phyloP scores from a whole-genome alignment of 2,797 vertebrate genomes.

The Kryptopterus vitreolus region DNA sequence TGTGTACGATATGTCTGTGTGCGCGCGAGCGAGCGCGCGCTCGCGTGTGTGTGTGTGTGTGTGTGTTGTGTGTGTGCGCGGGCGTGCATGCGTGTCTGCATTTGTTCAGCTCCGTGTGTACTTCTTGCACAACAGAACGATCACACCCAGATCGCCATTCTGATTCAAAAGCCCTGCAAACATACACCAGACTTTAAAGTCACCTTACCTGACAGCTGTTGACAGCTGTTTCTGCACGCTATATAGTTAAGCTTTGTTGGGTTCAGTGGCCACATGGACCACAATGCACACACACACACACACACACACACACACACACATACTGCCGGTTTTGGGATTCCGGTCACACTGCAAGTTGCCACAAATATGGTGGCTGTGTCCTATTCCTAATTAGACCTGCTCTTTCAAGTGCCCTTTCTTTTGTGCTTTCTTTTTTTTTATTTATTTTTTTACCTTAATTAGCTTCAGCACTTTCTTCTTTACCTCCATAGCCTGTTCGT shows the following conservation, averaged over 20 bases:
- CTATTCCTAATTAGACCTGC: conserved; percentile 29
- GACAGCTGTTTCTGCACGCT: conserved; percentile 49
- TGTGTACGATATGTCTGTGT: not conserved
- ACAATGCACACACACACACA: not conserved
- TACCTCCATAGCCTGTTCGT: not conserved
- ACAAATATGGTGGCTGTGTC: conserved; percentile 43
- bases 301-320: conserved; percentile 21
- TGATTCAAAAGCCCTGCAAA: conserved; percentile 28
- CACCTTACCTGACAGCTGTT: conserved; percentile 22
- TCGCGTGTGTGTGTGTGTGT: conserved; percentile 11
- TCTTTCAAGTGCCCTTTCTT: not conserved
- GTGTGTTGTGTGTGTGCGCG: not conserved
- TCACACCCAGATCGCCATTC: conserved; percentile 40
- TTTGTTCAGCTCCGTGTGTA: conserved; percentile 30
- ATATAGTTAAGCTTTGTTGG: not conserved
- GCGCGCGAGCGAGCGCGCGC: not conserved
- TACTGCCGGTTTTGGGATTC: conserved; percentile 46
- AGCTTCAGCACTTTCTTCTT: not conserved
- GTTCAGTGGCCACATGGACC: conserved; percentile 30
- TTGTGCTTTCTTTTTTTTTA: not conserved
- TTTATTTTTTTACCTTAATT: conserved; percentile 5
- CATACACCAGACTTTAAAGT: not conserved
- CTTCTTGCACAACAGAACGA: conserved; percentile 22
- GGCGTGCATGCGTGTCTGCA: not conserved
- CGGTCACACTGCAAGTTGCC: conserved; percentile 42